A percentile compares a stretch with the other conserved stretches of the same genome.
These are phyloP conservation scores for Beaufortia kweichowensis DNA, from an alignment of 2,113 vertebrate genomes.

Conservation along the genomic window DNA sequence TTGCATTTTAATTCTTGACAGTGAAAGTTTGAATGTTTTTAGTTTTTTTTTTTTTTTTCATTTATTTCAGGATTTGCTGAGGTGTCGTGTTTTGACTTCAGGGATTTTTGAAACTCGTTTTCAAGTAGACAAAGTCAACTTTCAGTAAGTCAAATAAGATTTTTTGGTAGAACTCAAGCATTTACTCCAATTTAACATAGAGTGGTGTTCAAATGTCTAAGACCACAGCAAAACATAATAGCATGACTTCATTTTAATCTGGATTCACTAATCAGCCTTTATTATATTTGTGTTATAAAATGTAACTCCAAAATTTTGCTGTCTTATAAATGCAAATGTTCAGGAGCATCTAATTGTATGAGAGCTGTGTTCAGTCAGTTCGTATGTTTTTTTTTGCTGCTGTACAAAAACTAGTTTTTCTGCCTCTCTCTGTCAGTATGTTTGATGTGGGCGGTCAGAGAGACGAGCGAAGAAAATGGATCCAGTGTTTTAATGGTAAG, in stretches of 20 bases:
- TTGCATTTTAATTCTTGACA: neutral
- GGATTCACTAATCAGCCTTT: too few relatives aligned
- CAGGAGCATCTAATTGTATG: too few relatives aligned
- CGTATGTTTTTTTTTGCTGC: too few relatives aligned
- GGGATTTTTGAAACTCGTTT: slow-evolving; percentile 91
- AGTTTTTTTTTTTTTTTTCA: neutral
- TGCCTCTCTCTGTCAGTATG: slow-evolving; percentile 79
- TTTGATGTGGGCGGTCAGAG: slow-evolving; percentile 98
- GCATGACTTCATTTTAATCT: too few relatives aligned
- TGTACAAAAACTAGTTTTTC: neutral
- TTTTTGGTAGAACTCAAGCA: too few relatives aligned
- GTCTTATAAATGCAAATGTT: too few relatives aligned
- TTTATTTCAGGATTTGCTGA: slow-evolving; percentile 79
- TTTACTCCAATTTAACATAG: neutral
- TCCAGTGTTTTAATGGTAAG: slow-evolving; percentile 97
- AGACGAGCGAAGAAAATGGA: slow-evolving; percentile 98
- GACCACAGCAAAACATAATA: neutral
- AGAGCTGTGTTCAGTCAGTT: neutral
- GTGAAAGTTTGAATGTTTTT: neutral
- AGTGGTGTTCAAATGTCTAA: neutral
- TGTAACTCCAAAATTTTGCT: too few relatives aligned
- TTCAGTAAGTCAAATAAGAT: slow-evolving; percentile 88
- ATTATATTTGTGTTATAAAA: too few relatives aligned
- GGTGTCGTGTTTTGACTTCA: slow-evolving; percentile 89
- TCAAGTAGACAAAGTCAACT: slow-evolving; percentile 94